Evolutionary conservation across 2,113 vertebrate species (phyloP).

Genomic region (Bettongia penicillata): DNA sequence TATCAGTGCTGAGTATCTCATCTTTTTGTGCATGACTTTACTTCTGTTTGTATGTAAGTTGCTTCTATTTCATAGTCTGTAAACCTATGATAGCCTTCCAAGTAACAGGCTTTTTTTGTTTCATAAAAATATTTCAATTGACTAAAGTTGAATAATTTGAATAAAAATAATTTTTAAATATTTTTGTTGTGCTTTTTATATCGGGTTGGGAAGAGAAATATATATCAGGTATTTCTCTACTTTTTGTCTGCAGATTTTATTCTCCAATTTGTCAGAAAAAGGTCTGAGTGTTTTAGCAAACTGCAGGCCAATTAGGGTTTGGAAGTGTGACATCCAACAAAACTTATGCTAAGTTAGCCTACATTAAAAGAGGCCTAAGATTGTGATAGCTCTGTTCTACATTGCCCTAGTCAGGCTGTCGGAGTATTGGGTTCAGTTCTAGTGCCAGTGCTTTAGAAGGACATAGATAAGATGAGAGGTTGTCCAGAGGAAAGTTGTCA

Average conservation of each 20-base stretch:
- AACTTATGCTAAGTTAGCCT: not conserved
- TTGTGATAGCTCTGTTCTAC: not conserved
- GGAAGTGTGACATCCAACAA: not conserved
- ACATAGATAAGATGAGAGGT: not conserved
- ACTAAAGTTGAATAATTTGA: not conserved
- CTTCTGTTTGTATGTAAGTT: not conserved
- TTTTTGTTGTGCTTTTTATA: not conserved
- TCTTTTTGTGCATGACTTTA: not conserved
- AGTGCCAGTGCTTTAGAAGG: not conserved
- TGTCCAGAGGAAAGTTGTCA: not conserved
- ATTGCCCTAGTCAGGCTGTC: not conserved
- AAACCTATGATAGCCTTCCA: not conserved
- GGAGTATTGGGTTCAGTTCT: not conserved
- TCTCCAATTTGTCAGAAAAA: not conserved
- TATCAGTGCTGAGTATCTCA: not conserved
- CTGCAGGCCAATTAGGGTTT: not conserved
- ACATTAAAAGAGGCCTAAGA: not conserved
- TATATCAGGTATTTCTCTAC: not conserved
- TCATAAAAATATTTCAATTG: not conserved
- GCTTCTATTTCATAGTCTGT: not conserved
- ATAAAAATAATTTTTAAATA: not conserved
- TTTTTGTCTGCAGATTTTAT: not conserved
- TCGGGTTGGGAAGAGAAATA: not conserved
- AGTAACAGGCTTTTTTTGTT: not conserved
- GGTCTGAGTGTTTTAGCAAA: not conserved